Percentiles rank a stretch among this genome's conserved stretches.
These are phyloP conservation scores for Musca vetustissima DNA, from an alignment of 1,140 invertebrate genomes.

Conservation along the genomic window DNA sequence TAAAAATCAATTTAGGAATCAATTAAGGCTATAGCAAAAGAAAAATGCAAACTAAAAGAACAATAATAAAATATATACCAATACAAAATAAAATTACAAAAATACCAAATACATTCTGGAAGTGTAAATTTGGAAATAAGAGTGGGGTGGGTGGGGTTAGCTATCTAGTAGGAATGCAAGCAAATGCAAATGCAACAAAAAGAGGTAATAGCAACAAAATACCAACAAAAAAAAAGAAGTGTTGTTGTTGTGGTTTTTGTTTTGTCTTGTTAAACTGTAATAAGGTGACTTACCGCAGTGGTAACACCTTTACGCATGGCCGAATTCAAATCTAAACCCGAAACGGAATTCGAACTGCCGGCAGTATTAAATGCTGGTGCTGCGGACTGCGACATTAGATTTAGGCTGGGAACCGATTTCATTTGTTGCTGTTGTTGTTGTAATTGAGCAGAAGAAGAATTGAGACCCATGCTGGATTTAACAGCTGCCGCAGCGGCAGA, in stretches of 20 bases:
- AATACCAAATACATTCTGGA: too few relatives aligned
- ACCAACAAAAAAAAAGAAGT: too few relatives aligned
- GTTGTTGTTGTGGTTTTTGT: too few relatives aligned
- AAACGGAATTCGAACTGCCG: constrained; percentile 28
- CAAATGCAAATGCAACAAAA: constrained; percentile 2
- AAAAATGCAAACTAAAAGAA: too few relatives aligned
- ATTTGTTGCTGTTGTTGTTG: constrained; percentile 39
- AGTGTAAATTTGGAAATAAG: too few relatives aligned
- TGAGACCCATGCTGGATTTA: constrained; percentile 31
- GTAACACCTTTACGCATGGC: constrained; percentile 42
- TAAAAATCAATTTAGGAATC: too few relatives aligned
- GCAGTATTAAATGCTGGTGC: constrained; percentile 32
- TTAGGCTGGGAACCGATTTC: constrained; percentile 39
- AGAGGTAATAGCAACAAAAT: too few relatives aligned
- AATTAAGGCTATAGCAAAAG: too few relatives aligned
- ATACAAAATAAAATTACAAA: too few relatives aligned
- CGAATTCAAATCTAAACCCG: constrained; percentile 39
- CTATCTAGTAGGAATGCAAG: not conserved
- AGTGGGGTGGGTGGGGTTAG: too few relatives aligned
- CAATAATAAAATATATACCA: too few relatives aligned
- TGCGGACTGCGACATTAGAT: constrained; percentile 38
- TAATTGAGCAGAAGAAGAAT: too few relatives aligned
- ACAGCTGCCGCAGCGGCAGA: constrained; percentile 26
- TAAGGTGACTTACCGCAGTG: constrained; percentile 26
- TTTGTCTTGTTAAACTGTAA: constrained; percentile 21